phyloP scores from a whole-genome alignment of 2,797 vertebrate species.

The Phalanger gymnotis region DNA sequence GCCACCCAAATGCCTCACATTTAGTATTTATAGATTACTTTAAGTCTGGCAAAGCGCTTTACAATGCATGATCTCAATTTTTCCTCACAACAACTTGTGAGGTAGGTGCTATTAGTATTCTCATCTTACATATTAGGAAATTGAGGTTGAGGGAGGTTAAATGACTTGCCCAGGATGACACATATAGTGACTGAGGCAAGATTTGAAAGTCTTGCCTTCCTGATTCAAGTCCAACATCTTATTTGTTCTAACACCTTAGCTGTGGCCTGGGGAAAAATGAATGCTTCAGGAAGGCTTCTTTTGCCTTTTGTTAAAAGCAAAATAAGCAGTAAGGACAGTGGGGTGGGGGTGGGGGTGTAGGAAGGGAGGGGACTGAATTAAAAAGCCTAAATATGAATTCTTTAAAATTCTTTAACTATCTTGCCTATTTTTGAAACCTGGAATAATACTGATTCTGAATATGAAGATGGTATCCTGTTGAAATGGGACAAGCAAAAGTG shows the following conservation, averaged over 20 bases:
- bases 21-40: background rate
- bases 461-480: background rate
- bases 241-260: background rate
- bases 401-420: background rate
- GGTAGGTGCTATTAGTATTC: background rate
- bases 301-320: conserved; percentile 28
- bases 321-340: background rate
- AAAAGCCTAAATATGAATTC: background rate
- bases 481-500: background rate
- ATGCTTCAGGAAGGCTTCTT: background rate
- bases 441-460: background rate
- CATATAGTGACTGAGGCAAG: background rate
- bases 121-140: background rate
- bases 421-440: background rate
- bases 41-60: background rate
- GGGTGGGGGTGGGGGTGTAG: too few relatives aligned
- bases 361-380: too few relatives aligned
- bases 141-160: background rate
- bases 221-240: background rate
- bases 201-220: background rate
- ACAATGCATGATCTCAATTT: background rate
- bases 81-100: background rate
- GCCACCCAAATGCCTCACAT: background rate
- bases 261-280: background rate
- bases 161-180: background rate